Percentiles rank a stretch among this genome's conserved stretches.
Conservation (phyloP, 1,140 invertebrate species). For the Sitodiplosis mosellana region DNA sequence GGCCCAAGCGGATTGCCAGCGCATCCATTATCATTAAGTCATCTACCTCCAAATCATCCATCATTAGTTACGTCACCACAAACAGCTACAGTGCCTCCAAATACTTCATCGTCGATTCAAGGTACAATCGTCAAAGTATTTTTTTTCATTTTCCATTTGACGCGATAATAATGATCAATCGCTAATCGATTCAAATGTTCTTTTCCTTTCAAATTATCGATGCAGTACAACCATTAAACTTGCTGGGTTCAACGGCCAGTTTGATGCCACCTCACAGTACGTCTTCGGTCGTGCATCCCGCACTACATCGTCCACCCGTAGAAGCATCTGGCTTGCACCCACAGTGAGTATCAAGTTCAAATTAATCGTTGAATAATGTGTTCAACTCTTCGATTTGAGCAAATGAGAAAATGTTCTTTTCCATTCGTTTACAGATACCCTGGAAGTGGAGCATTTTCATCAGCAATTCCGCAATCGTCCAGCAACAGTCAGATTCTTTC, state of each 20-base stretch:
- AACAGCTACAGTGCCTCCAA: not conserved
- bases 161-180: no score
- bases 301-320: slow-evolving; percentile 1
- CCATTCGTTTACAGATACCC: not conserved
- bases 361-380: no score
- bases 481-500: slow-evolving; percentile 21
- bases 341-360: not conserved
- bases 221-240: not conserved
- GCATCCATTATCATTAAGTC: not conserved
- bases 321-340: slow-evolving; percentile 1
- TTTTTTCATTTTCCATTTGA: no score
- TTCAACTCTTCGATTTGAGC: no score
- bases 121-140: not conserved
- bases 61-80: not conserved
- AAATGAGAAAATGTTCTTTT: not conserved
- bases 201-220: no score
- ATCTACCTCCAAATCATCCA: slow-evolving; percentile 4
- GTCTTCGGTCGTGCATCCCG: not conserved
- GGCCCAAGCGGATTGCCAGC: not conserved
- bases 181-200: not conserved
- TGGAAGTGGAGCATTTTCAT: slow-evolving; percentile 15
- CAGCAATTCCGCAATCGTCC: slow-evolving; percentile 25
- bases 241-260: not conserved
- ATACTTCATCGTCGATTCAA: not conserved
- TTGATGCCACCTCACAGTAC: slow-evolving; percentile 1